phyloP scores from a whole-genome alignment of 1,140 invertebrate species.

The Streblospio benedicti region DNA sequence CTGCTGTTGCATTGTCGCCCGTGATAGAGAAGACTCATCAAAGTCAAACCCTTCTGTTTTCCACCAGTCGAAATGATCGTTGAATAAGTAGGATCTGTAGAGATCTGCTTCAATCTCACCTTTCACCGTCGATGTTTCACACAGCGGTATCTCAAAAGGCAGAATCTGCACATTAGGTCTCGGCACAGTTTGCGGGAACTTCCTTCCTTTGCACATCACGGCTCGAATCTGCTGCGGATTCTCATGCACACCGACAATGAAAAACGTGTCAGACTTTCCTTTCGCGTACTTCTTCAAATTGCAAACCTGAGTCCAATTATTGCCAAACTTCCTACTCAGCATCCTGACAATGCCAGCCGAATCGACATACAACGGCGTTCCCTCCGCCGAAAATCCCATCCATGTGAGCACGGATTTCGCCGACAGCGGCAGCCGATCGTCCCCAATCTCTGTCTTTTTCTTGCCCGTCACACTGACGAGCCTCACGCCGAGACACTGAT shows the following conservation, averaged over 20 bases:
- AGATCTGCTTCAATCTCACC: conserved; percentile 68
- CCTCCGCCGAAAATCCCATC: conserved; percentile 76
- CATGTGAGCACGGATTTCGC: conserved; percentile 63
- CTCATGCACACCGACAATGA: conserved; percentile 70
- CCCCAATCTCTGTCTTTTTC: conserved; percentile 27
- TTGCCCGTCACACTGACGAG: conserved; percentile 39
- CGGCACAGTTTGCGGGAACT: conserved; percentile 77
- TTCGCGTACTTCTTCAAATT: conserved; percentile 62
- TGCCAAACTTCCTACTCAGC: conserved; percentile 61
- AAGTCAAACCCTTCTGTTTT: conserved; percentile 35
- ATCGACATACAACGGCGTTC: conserved; percentile 53
- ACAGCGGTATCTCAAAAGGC: conserved; percentile 62
- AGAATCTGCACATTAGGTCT: conserved; percentile 67
- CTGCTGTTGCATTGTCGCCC: conserved; percentile 44
- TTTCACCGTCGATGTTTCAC: conserved; percentile 73
- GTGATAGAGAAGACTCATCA: conserved; percentile 56
- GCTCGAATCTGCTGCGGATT: conserved; percentile 64
- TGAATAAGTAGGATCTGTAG: conserved; percentile 27
- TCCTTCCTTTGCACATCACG: conserved; percentile 75
- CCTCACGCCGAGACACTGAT: conserved; percentile 47
- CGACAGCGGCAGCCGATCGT: conserved; percentile 58
- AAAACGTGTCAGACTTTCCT: conserved; percentile 70
- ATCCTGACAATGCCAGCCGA: conserved; percentile 55
- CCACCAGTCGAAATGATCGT: conserved; percentile 29
- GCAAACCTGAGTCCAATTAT: conserved; percentile 67